phyloP scores from a whole-genome alignment of 2,888 invertebrate species.

The Caenorhabditis sp. region DNA sequence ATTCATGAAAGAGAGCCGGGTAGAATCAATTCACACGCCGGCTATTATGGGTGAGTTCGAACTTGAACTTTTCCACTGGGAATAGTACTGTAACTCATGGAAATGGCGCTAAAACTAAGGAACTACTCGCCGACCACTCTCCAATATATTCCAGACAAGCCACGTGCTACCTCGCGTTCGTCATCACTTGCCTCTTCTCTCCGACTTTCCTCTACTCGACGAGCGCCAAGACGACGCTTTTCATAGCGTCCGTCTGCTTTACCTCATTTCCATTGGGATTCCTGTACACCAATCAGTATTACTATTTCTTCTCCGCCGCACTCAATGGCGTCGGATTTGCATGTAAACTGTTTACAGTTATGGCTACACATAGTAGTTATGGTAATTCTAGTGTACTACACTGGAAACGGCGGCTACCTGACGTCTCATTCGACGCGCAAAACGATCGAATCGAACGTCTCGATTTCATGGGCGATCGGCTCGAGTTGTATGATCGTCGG shows the following conservation, averaged over 20 bases:
- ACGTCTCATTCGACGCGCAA: slow-evolving; percentile 64
- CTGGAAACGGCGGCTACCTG: slow-evolving; percentile 67
- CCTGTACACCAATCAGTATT: slow-evolving; percentile 62
- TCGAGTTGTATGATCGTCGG: slow-evolving; percentile 65
- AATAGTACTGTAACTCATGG: too few species aligned
- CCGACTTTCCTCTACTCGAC: slow-evolving; percentile 59
- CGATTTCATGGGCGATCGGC: slow-evolving; percentile 67
- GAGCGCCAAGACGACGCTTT: slow-evolving; percentile 60
- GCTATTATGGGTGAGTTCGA: slow-evolving; percentile 66
- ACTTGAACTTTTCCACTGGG: neutral
- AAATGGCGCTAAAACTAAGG: too few species aligned
- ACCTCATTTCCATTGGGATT: slow-evolving; percentile 60
- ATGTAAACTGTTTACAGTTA: slow-evolving; percentile 32
- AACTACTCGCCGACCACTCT: neutral
- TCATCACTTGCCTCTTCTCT: slow-evolving; percentile 59
- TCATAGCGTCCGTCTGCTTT: slow-evolving; percentile 58
- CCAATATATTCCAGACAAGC: slow-evolving; percentile 55
- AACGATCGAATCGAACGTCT: slow-evolving; percentile 64
- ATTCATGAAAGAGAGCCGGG: slow-evolving; percentile 64
- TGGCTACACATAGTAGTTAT: neutral
- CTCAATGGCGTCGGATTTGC: slow-evolving; percentile 67
- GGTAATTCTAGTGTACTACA: slow-evolving; percentile 65
- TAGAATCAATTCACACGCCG: slow-evolving; percentile 64
- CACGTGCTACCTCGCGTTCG: slow-evolving; percentile 58
- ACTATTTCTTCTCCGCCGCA: slow-evolving; percentile 61